These are phyloP conservation scores for Cynaeus angustus DNA, from an alignment of 2,888 invertebrate species.

Conservation along the genomic window DNA sequence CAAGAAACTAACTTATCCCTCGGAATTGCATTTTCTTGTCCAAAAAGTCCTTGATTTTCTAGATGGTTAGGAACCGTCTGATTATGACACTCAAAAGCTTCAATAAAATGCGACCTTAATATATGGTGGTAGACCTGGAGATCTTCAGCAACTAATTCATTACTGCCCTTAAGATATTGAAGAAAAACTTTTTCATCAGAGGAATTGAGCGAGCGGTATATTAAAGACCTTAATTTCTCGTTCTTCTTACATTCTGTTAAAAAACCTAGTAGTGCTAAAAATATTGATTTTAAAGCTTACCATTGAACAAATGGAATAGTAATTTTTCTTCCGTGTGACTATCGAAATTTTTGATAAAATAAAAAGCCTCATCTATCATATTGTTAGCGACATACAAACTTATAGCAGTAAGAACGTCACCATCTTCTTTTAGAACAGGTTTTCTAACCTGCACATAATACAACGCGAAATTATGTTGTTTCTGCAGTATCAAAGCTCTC, in stretches of 20 bases:
- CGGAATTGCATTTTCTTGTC: conserved; percentile 58
- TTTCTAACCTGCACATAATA: conserved; percentile 78
- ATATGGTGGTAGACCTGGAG: conserved; percentile 82
- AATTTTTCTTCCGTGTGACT: conserved; percentile 72
- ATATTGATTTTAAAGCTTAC: conserved; percentile 65
- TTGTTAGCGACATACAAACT: conserved; percentile 79
- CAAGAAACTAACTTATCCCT: conserved; percentile 61
- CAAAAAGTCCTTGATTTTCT: conserved; percentile 62
- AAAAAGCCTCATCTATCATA: conserved; percentile 79
- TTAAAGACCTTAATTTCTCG: conserved; percentile 75
- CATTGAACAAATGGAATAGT: conserved; percentile 77
- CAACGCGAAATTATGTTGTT: conserved; percentile 81
- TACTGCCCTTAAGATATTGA: conserved; percentile 76
- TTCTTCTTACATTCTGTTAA: conserved; percentile 67
- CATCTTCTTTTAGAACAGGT: conserved; percentile 63
- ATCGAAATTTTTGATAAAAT: conserved; percentile 76
- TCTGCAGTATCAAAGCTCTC: conserved; percentile 79
- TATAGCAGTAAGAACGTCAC: conserved; percentile 75
- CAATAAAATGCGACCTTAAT: conserved; percentile 75
- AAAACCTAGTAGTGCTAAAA: conserved; percentile 19
- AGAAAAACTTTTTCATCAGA: conserved; percentile 82
- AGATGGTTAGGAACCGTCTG: conserved; percentile 58
- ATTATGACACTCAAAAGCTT: conserved; percentile 74
- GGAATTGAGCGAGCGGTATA: conserved; percentile 77
- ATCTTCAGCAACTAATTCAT: conserved; percentile 76